A percentile compares a stretch with the other conserved stretches of the same genome.
Conservation (phyloP, 2,113 vertebrate species). For the Vidua chalybeata region DNA sequence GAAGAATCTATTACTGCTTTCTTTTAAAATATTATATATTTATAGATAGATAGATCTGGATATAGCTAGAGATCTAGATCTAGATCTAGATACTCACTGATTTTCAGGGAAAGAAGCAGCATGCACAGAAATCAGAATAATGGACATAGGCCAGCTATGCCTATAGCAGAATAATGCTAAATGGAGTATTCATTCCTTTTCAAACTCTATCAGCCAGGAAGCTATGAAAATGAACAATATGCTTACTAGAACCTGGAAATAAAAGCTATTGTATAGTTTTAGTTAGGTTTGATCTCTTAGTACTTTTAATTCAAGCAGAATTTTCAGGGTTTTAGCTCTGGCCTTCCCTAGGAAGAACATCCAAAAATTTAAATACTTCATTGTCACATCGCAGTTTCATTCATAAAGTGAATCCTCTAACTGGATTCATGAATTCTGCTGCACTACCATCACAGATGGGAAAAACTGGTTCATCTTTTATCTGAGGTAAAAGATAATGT, state of each 20-base stretch:
- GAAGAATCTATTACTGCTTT: neutral
- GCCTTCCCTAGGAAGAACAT: neutral
- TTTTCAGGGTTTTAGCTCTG: neutral
- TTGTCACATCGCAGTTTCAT: neutral
- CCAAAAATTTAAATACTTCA: neutral
- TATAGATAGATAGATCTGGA: neutral
- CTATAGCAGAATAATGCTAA: neutral
- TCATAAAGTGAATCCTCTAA: neutral
- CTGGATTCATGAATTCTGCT: neutral
- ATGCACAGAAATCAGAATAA: neutral
- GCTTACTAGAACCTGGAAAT: neutral
- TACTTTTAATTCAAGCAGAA: neutral
- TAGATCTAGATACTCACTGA: no score
- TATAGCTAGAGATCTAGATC: no score
- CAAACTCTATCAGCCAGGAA: neutral
- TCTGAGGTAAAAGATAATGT: neutral
- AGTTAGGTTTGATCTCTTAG: neutral
- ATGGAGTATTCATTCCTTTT: neutral
- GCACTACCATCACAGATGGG: neutral
- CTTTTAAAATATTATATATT: neutral
- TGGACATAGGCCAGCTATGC: neutral
- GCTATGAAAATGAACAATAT: neutral
- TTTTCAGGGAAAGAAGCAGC: neutral
- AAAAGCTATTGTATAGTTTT: neutral
- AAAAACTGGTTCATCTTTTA: neutral